These are phyloP conservation scores for Pseudolaguvia tuberculata DNA, from an alignment of 2,113 vertebrate genomes.

Conservation along the genomic window DNA sequence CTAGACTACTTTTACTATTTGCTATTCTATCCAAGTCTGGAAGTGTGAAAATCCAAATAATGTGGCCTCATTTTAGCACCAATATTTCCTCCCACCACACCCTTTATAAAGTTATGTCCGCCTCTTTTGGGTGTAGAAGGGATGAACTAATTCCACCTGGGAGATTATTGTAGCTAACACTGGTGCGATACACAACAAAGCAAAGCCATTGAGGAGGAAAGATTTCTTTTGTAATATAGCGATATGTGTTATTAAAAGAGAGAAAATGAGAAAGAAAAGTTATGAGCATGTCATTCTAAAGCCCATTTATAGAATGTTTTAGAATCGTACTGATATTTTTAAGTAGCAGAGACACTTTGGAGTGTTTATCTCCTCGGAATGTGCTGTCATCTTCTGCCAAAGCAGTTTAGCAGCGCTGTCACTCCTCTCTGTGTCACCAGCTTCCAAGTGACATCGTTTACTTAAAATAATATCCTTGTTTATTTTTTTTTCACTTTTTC, in stretches of 20 bases:
- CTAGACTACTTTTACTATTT: no score
- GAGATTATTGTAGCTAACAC: slow-evolving; percentile 58
- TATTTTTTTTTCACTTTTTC: slow-evolving; percentile 58
- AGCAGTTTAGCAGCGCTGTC: slow-evolving; percentile 68
- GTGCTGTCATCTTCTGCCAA: slow-evolving; percentile 70
- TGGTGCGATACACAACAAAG: slow-evolving; percentile 60
- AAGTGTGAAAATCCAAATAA: slow-evolving; percentile 60
- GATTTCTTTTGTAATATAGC: slow-evolving; percentile 65
- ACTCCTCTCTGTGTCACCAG: slow-evolving; percentile 55
- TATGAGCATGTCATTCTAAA: slow-evolving; percentile 48
- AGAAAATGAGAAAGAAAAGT: slow-evolving; percentile 1
- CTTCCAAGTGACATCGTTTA: slow-evolving; percentile 59
- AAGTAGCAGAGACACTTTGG: slow-evolving; percentile 66
- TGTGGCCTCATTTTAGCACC: slow-evolving; percentile 59
- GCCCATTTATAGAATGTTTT: slow-evolving; percentile 58
- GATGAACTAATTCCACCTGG: slow-evolving; percentile 62
- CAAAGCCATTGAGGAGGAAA: slow-evolving; percentile 58
- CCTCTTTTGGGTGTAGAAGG: slow-evolving; percentile 59
- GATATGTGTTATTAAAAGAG: slow-evolving; percentile 55
- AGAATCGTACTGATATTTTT: slow-evolving; percentile 68
- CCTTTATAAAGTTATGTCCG: slow-evolving; percentile 65
- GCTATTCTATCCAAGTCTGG: not conserved
- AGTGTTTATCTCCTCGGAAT: slow-evolving; percentile 66
- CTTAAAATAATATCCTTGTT: slow-evolving; percentile 70
- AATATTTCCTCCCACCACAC: slow-evolving; percentile 37